These are phyloP conservation scores for Biston stratarius DNA, from an alignment of 2,888 invertebrate species.

Conservation along the genomic window DNA sequence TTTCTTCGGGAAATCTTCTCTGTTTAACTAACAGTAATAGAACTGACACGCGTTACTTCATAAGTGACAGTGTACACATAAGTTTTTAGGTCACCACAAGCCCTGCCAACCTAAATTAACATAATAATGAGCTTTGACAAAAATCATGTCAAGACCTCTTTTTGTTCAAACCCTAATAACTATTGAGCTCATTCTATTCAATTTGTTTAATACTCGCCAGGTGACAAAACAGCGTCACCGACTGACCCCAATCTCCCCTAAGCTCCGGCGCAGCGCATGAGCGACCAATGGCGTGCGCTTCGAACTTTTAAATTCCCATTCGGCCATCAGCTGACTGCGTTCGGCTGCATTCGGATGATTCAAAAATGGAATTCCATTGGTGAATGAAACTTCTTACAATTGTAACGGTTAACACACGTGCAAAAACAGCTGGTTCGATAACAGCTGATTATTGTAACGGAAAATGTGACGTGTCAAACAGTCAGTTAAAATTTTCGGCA, in stretches of 20 bases:
- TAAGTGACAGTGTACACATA: neutral
- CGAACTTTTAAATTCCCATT: constrained; percentile 38
- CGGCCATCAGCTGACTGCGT: constrained; percentile 38
- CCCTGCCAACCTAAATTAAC: constrained; percentile 1
- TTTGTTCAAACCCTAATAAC: constrained; percentile 21
- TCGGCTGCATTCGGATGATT: constrained; percentile 29
- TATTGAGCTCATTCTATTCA: constrained; percentile 22
- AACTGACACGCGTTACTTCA: neutral
- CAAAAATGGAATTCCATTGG: constrained; percentile 37
- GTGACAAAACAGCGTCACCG: constrained; percentile 24
- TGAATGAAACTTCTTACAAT: constrained; percentile 38
- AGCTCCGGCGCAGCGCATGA: constrained; percentile 35
- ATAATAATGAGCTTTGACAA: constrained; percentile 9
- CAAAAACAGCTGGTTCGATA: constrained; percentile 39
- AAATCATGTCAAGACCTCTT: constrained; percentile 27
- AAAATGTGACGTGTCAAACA: constrained; percentile 7
- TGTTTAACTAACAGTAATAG: neutral
- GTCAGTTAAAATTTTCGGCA: too few species aligned
- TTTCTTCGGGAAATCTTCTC: too few species aligned
- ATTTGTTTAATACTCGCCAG: constrained; percentile 15
- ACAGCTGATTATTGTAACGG: constrained; percentile 27
- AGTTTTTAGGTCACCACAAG: constrained; percentile 6
- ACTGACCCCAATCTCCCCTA: constrained; percentile 37
- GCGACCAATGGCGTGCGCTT: constrained; percentile 33
- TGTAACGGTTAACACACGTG: constrained; percentile 43